phyloP scores from a whole-genome alignment of 2,888 invertebrate genomes.

The Cheilosia pagana region DNA sequence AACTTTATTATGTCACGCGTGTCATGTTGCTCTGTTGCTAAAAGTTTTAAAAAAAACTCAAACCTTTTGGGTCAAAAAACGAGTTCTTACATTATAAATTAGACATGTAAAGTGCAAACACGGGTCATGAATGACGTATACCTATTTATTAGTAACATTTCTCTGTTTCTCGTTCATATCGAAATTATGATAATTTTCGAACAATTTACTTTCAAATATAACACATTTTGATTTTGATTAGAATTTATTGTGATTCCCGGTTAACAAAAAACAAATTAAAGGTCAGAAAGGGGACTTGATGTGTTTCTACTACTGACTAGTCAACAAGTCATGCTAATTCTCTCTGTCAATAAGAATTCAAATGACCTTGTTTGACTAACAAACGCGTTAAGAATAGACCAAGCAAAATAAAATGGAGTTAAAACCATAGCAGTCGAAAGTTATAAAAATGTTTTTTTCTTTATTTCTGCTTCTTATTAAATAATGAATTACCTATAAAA shows the following conservation, averaged over 20 bases:
- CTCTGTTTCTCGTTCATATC: neutral
- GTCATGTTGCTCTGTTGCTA: neutral
- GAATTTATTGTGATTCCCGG: no score
- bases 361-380: conserved; percentile 49
- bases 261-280: neutral
- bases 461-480: neutral
- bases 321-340: conserved; percentile 60
- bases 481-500: neutral
- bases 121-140: conserved; percentile 15
- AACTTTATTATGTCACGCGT: conserved; percentile 38
- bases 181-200: conserved; percentile 6
- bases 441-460: neutral
- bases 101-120: conserved; percentile 7
- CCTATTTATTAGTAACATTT: conserved; percentile 19
- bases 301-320: neutral
- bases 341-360: conserved; percentile 43
- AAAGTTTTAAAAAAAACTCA: conserved; percentile 20
- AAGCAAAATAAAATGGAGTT: neutral
- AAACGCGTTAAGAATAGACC: conserved; percentile 14
- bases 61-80: conserved; percentile 67
- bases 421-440: neutral
- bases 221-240: no score
- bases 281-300: conserved; percentile 17
- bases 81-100: conserved; percentile 28
- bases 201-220: neutral